These are phyloP conservation scores for Pelodiscus sinensis DNA, from an alignment of 2,113 vertebrate species.

Conservation along the genomic window DNA sequence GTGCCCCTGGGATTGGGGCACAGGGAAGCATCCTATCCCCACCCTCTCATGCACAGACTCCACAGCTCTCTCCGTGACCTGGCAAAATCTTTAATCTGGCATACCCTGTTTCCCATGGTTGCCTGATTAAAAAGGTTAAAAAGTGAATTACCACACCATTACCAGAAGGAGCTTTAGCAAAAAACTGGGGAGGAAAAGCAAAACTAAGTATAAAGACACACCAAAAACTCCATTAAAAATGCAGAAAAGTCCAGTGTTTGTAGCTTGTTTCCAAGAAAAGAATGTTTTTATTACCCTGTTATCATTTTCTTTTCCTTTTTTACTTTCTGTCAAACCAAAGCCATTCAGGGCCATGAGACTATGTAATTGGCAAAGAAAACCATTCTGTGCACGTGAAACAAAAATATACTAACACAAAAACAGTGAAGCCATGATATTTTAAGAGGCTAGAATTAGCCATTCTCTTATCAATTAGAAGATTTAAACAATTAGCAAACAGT, in stretches of 20 bases:
- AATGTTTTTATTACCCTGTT: background rate
- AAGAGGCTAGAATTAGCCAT: background rate
- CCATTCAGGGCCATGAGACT: no score
- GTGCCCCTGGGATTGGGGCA: no score
- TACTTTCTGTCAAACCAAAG: background rate
- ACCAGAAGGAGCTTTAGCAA: background rate
- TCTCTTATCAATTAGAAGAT: background rate
- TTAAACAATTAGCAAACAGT: background rate
- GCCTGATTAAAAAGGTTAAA: no score
- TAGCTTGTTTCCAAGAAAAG: background rate
- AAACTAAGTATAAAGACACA: background rate
- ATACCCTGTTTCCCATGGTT: no score
- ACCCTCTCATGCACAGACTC: no score
- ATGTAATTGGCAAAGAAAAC: background rate
- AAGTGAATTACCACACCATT: background rate
- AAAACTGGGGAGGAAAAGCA: background rate
- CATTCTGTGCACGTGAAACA: background rate
- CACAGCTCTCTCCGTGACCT: no score
- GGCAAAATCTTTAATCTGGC: no score
- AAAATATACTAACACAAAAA: background rate
- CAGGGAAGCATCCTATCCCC: no score
- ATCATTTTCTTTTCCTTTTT: background rate
- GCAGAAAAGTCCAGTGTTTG: rapidly evolving
- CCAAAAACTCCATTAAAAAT: background rate
- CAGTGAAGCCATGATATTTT: background rate